phyloP scores from a whole-genome alignment of 2,888 invertebrate species.

The Leptinotarsa peninsularis region DNA sequence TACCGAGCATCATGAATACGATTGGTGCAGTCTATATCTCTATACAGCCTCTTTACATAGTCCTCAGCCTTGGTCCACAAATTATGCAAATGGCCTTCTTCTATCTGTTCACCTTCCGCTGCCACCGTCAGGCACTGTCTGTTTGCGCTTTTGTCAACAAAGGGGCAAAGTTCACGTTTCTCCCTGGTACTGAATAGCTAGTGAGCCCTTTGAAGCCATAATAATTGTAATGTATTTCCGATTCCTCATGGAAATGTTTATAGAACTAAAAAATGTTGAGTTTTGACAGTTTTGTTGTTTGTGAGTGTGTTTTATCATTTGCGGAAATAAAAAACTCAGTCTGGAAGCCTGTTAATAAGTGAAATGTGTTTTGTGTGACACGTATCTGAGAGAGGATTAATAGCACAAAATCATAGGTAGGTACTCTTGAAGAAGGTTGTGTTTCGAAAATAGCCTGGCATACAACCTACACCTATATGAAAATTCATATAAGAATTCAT shows the following conservation, averaged over 20 bases:
- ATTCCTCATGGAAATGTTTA: background rate
- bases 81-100: constrained; percentile 62
- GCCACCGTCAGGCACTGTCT: constrained; percentile 56
- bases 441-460: constrained; percentile 23
- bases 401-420: constrained; percentile 14
- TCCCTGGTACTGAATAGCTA: constrained; percentile 50
- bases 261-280: constrained; percentile 5
- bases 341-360: constrained; percentile 3
- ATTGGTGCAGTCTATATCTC: constrained; percentile 46
- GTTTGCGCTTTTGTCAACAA: constrained; percentile 63
- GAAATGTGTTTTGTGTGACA: background rate
- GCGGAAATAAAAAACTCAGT: background rate
- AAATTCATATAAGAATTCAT: too few species aligned
- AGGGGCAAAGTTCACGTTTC: constrained; percentile 59
- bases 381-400: constrained; percentile 14
- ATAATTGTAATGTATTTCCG: constrained; percentile 26
- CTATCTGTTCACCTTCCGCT: constrained; percentile 60
- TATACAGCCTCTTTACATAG: constrained; percentile 53
- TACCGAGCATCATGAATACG: constrained; percentile 39
- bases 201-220: constrained; percentile 50
- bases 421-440: constrained; percentile 12
- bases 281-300: constrained; percentile 24
- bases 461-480: background rate
- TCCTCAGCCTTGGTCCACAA: constrained; percentile 56
- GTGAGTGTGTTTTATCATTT: background rate